Evolutionary conservation across 1,140 invertebrate genomes (phyloP), one percentile per base, ranked within the genome.

Genomic region (Akabosia matsudoensis): DNA sequence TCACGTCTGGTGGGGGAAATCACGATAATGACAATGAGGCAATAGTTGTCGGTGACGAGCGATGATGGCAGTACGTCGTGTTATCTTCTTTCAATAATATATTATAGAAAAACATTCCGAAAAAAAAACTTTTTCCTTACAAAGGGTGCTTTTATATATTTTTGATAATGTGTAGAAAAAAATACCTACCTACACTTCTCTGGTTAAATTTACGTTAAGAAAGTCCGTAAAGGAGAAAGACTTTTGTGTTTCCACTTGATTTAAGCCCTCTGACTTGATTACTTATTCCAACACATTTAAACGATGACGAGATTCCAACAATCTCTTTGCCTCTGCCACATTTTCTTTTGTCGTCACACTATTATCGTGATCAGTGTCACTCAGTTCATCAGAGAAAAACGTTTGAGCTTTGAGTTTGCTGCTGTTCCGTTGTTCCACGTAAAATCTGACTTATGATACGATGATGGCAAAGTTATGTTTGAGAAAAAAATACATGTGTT

Each of bases 331-430:
- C 24, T 10, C 54, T 67, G 61, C 61, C 61, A 67, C 26, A 67
- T 67, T 7, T 67, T 67, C 61, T 67, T n/a, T 10, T n/a, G 24
- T 67, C 31, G 61, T 67, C 61, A 67, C 61, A 67, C 31, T 67
- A 67, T 67, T 67, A 67, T 67, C 61, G 61, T 67, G 61, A 67
- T 67, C 61, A 67, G 61, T 67, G 61, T 67, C 61, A 67, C 61
- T 67, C 30, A 67, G 24, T 22, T 22, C 61, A 67, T 67, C 61
- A 67, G 31, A 28, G 61, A 67, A 67, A 30, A n/a, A n/a, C n/a
- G n/a, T n/a, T n/a, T n/a, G n/a, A 67, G 61, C 30, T 45, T 45
- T 45, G 37, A 18, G 37, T 18, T 67, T 67, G 54, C 61, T 67
- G 61, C 61, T 67, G 54, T 10, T 16, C 37, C 37, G 7, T 45